Conservation (phyloP, 64 coral and sea anemone species). For the Montipora foliosa region DNA sequence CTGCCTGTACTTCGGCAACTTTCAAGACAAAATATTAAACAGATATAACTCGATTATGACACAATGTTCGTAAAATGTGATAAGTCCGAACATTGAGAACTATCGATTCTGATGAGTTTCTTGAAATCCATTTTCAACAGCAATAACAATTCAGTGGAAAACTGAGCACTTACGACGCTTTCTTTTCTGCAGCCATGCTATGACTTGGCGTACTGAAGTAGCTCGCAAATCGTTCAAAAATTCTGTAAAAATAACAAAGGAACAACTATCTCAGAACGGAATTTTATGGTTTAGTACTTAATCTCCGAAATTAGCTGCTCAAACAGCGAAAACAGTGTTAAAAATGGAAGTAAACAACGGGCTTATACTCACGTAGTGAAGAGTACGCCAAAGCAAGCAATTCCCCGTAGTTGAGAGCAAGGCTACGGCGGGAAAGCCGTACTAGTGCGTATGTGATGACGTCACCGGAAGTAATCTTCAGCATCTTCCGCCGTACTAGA, state of each 20-base stretch:
- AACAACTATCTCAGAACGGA: too few species aligned
- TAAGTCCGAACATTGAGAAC: neutral
- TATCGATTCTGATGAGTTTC: neutral
- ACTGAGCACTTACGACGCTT: neutral
- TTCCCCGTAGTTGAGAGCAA: neutral
- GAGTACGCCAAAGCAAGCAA: neutral
- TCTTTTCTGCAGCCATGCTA: neutral
- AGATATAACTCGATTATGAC: too few species aligned
- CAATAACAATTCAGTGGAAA: neutral
- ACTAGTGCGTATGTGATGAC: slow-evolving; percentile 24
- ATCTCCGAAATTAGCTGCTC: neutral
- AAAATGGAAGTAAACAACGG: neutral
- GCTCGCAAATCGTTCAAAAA: too few species aligned
- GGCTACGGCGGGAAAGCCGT: slow-evolving; percentile 29
- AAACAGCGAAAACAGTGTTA: neutral
- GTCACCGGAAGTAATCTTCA: slow-evolving; percentile 61
- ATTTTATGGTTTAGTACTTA: neutral
- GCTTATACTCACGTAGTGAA: slow-evolving; percentile 15
- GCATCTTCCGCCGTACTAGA: slow-evolving; percentile 7
- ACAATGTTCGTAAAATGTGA: neutral
- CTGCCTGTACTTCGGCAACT: too few species aligned
- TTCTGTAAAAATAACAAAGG: too few species aligned
- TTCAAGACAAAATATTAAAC: too few species aligned
- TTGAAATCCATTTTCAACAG: neutral
- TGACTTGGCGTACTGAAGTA: too few species aligned